Base-by-base conservation (phyloP, 2,888 invertebrate species). In the Microdon myrmicae region DNA sequence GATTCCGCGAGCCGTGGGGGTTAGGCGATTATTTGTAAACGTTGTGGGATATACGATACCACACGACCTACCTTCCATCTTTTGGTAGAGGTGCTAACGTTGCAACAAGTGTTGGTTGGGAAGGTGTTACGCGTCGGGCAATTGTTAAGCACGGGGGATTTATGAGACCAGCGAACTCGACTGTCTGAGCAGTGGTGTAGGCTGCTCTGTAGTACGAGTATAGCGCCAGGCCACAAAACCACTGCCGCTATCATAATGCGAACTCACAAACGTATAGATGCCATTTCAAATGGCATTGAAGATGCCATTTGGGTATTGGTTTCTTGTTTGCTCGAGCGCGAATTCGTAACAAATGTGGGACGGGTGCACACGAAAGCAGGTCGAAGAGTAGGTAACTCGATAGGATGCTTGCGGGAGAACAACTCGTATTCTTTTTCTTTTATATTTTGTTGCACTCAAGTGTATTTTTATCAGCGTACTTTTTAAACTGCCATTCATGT, bases 241-340 rank as follows among this genome's bases (percentile, higher is more conserved):
- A 39, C 17, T 19, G 35, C 26, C 5, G 28, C 7, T 20, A 16
- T 13, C 4, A 31, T 9, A 7, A 26, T 10, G 17, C 38, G 29
- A 32, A 28, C 3, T 29, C 41, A 17, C 25, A 38, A 23, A 45
- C 48, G 48, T n/a, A 61, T 41, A 38, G 58, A 53, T 64, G 64
- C 64, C 64, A 53, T 64, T 64, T 64, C 51, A 47, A 64, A 58
- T 64, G 64, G 64, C 64, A 64, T 64, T 64, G 64, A 64, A 58
- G 58, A 58, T 64, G 58, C 51, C 64, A 64, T 64, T 64, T 64
- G 64, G 48, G 37, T 56, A 58, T 53, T 64, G 51, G 37, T n/a
- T n/a, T 58, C 58, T n/a, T 37, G 19, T 45, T 25, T 34, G 2
- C n/a, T 19, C 28, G 26, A 51, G 51, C 8, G 23, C 22, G 48